These are phyloP conservation scores for Calameuta pallipes DNA, from an alignment of 2,888 invertebrate genomes.

Conservation along the genomic window DNA sequence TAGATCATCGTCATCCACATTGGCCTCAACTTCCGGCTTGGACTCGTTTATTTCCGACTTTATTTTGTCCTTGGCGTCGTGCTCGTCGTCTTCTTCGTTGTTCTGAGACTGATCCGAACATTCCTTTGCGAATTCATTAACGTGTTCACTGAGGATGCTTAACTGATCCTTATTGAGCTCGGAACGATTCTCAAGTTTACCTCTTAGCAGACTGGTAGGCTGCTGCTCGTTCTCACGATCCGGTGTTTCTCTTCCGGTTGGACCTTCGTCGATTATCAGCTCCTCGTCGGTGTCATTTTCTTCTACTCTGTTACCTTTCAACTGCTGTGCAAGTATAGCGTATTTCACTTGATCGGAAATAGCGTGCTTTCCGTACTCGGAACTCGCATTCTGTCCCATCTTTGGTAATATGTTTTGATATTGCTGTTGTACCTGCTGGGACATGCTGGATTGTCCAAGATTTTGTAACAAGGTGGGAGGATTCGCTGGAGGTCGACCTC, in stretches of 20 bases:
- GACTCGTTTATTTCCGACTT: slow-evolving; percentile 4
- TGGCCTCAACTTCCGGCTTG: slow-evolving; percentile 9
- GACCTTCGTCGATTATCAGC: slow-evolving; percentile 77
- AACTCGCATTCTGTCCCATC: slow-evolving; percentile 57
- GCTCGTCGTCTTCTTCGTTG: slow-evolving; percentile 32
- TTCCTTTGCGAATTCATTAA: slow-evolving; percentile 33
- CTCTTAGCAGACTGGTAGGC: slow-evolving; percentile 52
- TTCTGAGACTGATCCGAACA: slow-evolving; percentile 43
- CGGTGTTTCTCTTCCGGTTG: slow-evolving; percentile 28
- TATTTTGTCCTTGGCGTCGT: slow-evolving; percentile 41
- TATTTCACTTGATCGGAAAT: slow-evolving; percentile 79
- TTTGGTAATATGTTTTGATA: slow-evolving; percentile 47
- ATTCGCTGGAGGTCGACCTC: slow-evolving; percentile 67
- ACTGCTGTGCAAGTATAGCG: slow-evolving; percentile 82
- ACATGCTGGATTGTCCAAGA: slow-evolving; percentile 27
- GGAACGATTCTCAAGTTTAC: slow-evolving; percentile 49
- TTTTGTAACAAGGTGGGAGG: slow-evolving; percentile 49
- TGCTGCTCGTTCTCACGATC: slow-evolving; percentile 37
- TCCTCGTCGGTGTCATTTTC: slow-evolving; percentile 77
- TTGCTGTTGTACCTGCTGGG: slow-evolving; percentile 31
- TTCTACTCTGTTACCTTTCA: slow-evolving; percentile 70
- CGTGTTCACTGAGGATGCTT: slow-evolving; percentile 30
- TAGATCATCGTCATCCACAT: slow-evolving; percentile 22
- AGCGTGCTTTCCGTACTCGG: slow-evolving; percentile 60
- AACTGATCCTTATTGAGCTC: slow-evolving; percentile 37